Conservation (phyloP, 2,888 invertebrate genomes). For the Philonicus albiceps region DNA sequence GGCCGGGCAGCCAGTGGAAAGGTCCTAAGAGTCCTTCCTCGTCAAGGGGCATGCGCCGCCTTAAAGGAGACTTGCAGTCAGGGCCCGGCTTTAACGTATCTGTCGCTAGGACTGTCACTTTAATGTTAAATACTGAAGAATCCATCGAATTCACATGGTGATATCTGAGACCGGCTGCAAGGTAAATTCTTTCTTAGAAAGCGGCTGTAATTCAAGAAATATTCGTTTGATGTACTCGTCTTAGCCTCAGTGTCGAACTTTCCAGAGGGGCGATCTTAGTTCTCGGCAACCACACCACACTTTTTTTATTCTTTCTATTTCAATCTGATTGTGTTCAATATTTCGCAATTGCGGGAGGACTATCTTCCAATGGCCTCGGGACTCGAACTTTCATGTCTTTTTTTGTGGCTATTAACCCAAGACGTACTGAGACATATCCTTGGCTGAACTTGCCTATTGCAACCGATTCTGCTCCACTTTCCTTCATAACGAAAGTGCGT, state of each 20-base stretch:
- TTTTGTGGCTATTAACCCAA: background rate
- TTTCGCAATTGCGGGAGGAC: background rate
- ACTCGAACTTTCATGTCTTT: background rate
- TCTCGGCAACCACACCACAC: background rate
- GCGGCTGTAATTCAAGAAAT: background rate
- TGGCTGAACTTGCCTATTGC: background rate
- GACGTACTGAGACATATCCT: background rate
- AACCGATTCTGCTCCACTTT: background rate
- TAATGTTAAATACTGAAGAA: constrained; percentile 27
- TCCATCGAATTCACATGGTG: background rate
- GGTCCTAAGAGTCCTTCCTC: background rate
- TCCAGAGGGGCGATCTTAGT: background rate
- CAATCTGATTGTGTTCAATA: background rate
- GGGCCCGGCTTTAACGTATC: constrained; percentile 11
- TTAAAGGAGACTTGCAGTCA: constrained; percentile 16
- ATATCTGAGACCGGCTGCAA: background rate
- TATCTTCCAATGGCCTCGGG: background rate
- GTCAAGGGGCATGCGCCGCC: constrained; percentile 9
- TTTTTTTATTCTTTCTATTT: background rate
- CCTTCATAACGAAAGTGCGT: background rate
- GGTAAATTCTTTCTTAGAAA: background rate
- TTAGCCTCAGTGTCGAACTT: background rate
- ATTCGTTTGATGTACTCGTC: background rate
- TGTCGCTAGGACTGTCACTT: constrained; percentile 34
- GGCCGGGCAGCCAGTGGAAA: background rate